These are phyloP conservation scores for Labrus mixtus DNA, from an alignment of 2,113 vertebrate genomes.

Conservation along the genomic window DNA sequence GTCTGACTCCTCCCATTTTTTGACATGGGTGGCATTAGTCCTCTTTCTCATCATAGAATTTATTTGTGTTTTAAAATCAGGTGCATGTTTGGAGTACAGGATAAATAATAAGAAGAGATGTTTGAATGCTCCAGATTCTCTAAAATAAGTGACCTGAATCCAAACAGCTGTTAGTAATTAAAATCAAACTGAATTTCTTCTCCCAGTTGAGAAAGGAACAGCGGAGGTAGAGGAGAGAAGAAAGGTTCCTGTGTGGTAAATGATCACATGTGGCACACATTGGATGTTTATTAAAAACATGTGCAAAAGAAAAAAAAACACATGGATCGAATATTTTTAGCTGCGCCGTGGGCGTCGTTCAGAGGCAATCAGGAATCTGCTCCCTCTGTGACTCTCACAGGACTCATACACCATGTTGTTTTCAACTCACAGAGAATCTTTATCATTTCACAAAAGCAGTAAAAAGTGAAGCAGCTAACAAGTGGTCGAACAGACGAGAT, in stretches of 20 bases:
- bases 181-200: background rate
- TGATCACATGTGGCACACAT: background rate
- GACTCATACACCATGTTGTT: background rate
- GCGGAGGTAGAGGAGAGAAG: background rate
- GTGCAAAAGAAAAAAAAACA: background rate
- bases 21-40: too few species aligned
- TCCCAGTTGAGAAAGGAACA: background rate
- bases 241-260: background rate
- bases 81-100: too few species aligned
- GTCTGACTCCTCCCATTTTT: too few species aligned
- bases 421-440: background rate
- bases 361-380: background rate
- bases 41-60: too few species aligned
- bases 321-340: background rate
- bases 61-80: too few species aligned
- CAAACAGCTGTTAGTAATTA: background rate
- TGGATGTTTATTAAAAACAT: background rate
- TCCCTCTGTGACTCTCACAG: background rate
- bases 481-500: background rate
- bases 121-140: background rate
- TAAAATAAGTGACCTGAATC: background rate
- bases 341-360: background rate
- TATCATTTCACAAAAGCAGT: too few species aligned
- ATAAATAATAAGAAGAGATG: too few species aligned
- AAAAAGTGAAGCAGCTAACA: background rate